Base-by-base conservation (phyloP, 37 sponge, comb jelly and placozoan genomes). In the Crambe crambe region DNA sequence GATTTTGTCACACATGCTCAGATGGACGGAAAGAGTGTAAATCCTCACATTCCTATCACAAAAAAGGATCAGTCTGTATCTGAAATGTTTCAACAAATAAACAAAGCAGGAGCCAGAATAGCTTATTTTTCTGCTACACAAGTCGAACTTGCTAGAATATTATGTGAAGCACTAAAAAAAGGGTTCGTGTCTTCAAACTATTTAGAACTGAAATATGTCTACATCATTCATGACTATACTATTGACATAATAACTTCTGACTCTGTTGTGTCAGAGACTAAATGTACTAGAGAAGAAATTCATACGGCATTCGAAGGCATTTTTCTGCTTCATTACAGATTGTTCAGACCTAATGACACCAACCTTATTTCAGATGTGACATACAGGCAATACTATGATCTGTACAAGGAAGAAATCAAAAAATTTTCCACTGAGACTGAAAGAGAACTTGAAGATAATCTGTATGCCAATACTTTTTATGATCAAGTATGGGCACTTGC, bases 401-500 rank as follows among this genome's bases (percentile, higher is more conserved):
- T 58, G 42, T 85, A 85, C 70, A 0, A 37, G 64, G 37, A 78
- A 26, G 64, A 78, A 21, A 58, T 85, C 9, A 29, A 57, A 4
- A 25, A 42, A 4, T 59, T 58, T 39, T 34, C 70, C 4, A 58
- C 6, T 63, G 31, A 23, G n/a, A 62, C 51, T 36, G 70, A 23
- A 62, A 39, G 18, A 29, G 29, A 74, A 38, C 56, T 65, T 5
- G 23, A 51, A 65, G 79, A 37, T 8, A 70, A 38, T 58, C 23
- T 41, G 1, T 85, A 72, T 40, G 79, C 79, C 3, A 76, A 60
- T 41, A 1, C 39, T 21, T 44, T 85, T 20, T 73, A 85, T 72
- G 86, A 85, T 58, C 73, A 76, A 58, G 86, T 85, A 34, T 85
- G 79, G 79, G 79, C 86, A n/a, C 44, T 85, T 78, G 79, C 73